Conservation (phyloP, 2,888 invertebrate species). For the Tenodera sinensis region DNA sequence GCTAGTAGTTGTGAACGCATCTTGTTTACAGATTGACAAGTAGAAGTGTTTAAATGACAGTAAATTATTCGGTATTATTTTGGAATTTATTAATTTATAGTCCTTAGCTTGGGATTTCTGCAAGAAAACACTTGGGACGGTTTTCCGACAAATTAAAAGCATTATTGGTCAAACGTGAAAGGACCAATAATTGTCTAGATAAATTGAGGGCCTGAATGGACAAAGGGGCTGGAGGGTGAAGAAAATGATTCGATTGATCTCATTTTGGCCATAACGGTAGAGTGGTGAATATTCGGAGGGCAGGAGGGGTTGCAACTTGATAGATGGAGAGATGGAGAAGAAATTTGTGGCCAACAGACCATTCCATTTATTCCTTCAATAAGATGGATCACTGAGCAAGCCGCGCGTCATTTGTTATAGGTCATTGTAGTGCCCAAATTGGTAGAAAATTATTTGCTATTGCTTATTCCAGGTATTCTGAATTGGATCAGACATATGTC, state of each 20-base stretch:
- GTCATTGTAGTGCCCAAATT: background rate
- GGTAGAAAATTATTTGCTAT: background rate
- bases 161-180: background rate
- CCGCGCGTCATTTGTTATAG: background rate
- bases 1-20: too few species aligned
- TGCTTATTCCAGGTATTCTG: background rate
- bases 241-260: constrained; percentile 15
- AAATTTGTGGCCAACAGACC: background rate
- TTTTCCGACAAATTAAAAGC: background rate
- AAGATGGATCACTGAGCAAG: background rate
- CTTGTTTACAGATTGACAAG: too few species aligned
- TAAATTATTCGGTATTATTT: too few species aligned
- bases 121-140: too few species aligned
- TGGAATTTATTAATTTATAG: too few species aligned
- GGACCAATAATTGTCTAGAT: background rate
- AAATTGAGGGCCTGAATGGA: background rate
- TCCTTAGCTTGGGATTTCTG: too few species aligned
- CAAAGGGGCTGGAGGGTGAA: constrained; percentile 6
- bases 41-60: too few species aligned
- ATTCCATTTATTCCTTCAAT: background rate
- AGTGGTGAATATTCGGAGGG: constrained; percentile 13
- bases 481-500: background rate
- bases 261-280: constrained; percentile 1
- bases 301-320: constrained; percentile 3
- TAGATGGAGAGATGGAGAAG: constrained; percentile 11